Conservation (phyloP, 2,888 invertebrate species). For the Papilio gigon region DNA sequence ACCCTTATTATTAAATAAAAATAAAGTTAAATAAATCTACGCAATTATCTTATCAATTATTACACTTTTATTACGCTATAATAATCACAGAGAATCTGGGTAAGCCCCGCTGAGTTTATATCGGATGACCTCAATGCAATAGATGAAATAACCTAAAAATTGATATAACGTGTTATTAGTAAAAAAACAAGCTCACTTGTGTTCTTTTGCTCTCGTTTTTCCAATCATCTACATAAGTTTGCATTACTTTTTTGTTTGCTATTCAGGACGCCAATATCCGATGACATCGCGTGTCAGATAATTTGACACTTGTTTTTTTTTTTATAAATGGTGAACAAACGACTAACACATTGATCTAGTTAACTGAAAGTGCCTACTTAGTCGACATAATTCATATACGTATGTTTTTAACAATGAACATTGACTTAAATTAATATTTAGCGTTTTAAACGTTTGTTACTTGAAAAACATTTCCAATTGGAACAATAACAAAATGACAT, state of each 20-base stretch:
- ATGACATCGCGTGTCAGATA: neutral
- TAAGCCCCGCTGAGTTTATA: neutral
- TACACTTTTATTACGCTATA: neutral
- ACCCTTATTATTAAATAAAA: no score
- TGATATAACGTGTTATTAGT: no score
- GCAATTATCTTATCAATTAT: neutral
- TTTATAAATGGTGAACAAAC: neutral
- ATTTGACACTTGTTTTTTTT: slow-evolving; percentile 10
- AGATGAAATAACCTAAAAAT: no score
- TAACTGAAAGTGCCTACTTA: no score
- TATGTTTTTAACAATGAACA: no score
- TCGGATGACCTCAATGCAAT: neutral
- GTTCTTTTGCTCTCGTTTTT: neutral
- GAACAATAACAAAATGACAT: neutral
- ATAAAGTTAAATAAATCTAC: no score
- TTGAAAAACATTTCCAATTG: neutral
- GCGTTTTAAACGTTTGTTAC: no score
- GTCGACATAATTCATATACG: no score
- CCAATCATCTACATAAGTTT: neutral
- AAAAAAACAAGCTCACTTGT: no score
- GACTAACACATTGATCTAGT: neutral
- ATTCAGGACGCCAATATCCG: neutral
- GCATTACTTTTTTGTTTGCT: neutral
- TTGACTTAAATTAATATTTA: no score
- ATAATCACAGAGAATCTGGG: neutral